Evolutionary conservation across 2,113 vertebrate genomes (phyloP), one percentile per base, ranked within the genome.

Genomic region (Hippoglossus stenolepis): DNA sequence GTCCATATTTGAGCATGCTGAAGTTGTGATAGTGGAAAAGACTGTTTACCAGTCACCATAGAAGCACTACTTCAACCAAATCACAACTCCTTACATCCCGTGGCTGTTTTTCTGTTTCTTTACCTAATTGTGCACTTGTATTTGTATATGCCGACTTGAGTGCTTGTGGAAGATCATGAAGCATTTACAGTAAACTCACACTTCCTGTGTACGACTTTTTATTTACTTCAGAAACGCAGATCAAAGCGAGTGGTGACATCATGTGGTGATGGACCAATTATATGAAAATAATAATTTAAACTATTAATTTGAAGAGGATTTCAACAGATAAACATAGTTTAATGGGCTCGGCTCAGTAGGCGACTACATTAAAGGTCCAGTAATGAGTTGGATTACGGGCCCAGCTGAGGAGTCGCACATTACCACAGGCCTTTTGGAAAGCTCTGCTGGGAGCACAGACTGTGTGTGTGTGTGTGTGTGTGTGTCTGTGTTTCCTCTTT

Each of bases 1-100:
- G 62, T 72, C 77, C 74, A 68, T 75, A 84, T 86, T 78, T 85
- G 59, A 83, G 75, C n/a, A 20, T 56, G 17, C 64, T 61, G 26
- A 68, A 70, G 26, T 57, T 77, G 65, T 84, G 64, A 82, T 66
- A 64, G n/a, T 51, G 26, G 18, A 47, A 64, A 49, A 51, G 62
- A 13, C 31, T 73, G 75, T 85, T 85, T 77, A 81, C 60, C 51
- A 62, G 65, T 84, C 70, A 11, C 71, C 65, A 53, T 69, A 85
- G 73, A 73, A 49, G 57, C 75, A 23, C 64, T 6, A 31, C 75
- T 87, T 60, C 59, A 69, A 75, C 62, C 77, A 77, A 71, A 83
- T 71, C 64, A 51, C 57, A 73, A 66, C 24, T 15, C 28, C 38
- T 80, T 3, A 68, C 75, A 83, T 83, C 53, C 60, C 62, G 76